Evolutionary conservation across 2,888 invertebrate species (phyloP).

Genomic region (Drosophila tripunctata): DNA sequence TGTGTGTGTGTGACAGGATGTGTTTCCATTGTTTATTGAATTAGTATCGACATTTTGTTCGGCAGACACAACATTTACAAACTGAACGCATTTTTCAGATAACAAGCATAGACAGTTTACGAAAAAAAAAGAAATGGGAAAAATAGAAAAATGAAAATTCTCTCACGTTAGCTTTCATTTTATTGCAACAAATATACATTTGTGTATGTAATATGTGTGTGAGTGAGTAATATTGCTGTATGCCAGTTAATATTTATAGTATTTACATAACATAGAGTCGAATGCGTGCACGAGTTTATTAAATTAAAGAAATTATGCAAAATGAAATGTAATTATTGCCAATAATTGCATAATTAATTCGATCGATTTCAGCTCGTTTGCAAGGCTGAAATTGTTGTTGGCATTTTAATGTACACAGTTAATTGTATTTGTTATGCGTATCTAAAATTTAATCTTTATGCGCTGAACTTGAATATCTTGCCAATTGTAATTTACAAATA

Average conservation of each 20-base stretch:
- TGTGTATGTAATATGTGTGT: background rate
- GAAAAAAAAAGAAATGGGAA: no score
- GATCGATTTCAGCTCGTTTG: background rate
- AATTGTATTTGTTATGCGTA: no score
- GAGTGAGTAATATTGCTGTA: background rate
- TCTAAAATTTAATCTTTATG: no score
- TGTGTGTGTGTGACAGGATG: slow-evolving; percentile 22
- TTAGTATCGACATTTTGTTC: slow-evolving; percentile 54
- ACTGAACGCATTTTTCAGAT: slow-evolving; percentile 7
- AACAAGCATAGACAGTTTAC: slow-evolving; percentile 7
- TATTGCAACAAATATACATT: background rate
- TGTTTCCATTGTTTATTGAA: slow-evolving; percentile 63
- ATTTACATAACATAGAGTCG: background rate
- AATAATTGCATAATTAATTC: slow-evolving; percentile 2
- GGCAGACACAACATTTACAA: slow-evolving; percentile 22
- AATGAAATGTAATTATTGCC: background rate
- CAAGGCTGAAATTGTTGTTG: background rate
- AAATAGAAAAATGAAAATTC: slow-evolving; percentile 5
- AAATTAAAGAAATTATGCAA: background rate
- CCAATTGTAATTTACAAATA: no score
- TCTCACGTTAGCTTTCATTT: slow-evolving; percentile 9
- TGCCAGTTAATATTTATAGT: background rate
- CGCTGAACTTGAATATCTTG: no score
- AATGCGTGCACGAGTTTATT: background rate
- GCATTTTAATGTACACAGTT: no score